Evolutionary conservation across 2,888 invertebrate genomes (phyloP), one percentile per base, ranked within the genome.

Genomic region (Leptura quadrifasciata): DNA sequence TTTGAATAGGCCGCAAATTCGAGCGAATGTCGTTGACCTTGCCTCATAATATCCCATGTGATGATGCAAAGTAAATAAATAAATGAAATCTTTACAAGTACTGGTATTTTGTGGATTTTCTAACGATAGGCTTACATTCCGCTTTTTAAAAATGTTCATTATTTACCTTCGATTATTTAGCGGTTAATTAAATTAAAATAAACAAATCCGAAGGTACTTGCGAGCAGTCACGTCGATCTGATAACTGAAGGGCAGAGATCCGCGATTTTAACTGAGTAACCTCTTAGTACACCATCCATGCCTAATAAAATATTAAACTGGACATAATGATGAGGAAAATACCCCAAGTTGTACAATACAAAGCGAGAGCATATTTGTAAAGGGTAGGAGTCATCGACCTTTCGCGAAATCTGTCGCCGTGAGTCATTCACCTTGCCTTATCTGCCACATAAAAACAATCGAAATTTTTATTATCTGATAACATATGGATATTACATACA

Each of bases 341-440:
- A 47, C n/a, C n/a, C 15, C 47, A 15, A 47, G 27, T 31, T 31
- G 27, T 31, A 0, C 27, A 31, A 8, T 31, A 31, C 27, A 31
- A 31, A 31, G 27, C 27, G 27, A 47, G 47, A 47, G 15, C n/a
- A 57, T 57, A 21, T 65, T 65, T 21, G 18, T 17, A 20, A 47
- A 47, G 65, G 20, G 39, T 18, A 21, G 21, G n/a, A 47, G 65
- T 52, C 52, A 65, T 12, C 52, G 65, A 65, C 65, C 52, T 21
- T 17, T 24, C 24, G 52, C 65, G 21, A 47, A 65, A 65, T 65
- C 65, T 52, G 24, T 65, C 65, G 65, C 65, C 52, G 21, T 20
- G 47, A 61, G 52, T 71, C 70, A 10, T 71, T 61, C 24, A 71
- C 60, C 70, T 61, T 17, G 27, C 52, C 24, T 71, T 71, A 61